Percentiles rank a stretch among this genome's conserved stretches.
Evolutionary conservation across 2,888 invertebrate genomes (phyloP).

Genomic region (Noctua janthina): DNA sequence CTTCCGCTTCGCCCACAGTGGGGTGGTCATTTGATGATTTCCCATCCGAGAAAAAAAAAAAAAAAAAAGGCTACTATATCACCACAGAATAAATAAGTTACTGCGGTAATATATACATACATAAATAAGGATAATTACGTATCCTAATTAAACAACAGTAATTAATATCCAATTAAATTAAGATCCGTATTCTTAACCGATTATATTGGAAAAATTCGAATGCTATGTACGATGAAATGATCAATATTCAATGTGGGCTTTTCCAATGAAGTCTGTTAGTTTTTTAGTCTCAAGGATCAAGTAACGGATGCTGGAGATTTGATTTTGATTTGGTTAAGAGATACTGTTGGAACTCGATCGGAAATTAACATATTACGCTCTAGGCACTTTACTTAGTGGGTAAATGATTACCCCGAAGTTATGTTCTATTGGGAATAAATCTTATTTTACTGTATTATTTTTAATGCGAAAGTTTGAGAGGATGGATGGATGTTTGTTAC

Average conservation of each 20-base stretch:
- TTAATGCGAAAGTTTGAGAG: too few species aligned
- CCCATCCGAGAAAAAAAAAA: too few species aligned
- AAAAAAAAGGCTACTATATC: not conserved
- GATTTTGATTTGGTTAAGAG: constrained; percentile 39
- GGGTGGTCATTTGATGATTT: too few species aligned
- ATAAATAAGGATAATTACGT: not conserved
- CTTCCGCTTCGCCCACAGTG: too few species aligned
- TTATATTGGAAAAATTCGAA: constrained; percentile 58
- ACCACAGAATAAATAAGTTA: constrained; percentile 2
- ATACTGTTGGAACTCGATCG: constrained; percentile 59
- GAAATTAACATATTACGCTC: constrained; percentile 16
- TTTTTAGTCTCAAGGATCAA: constrained; percentile 73
- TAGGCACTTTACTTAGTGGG: not conserved
- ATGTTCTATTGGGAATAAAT: not conserved
- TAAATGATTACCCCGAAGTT: not conserved
- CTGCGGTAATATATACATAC: not conserved
- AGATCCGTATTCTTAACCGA: constrained; percentile 60
- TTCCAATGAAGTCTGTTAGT: constrained; percentile 68
- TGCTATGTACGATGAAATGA: constrained; percentile 61
- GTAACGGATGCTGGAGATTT: constrained; percentile 70
- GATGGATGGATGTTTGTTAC: too few species aligned
- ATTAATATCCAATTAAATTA: constrained; percentile 46
- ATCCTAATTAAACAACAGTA: constrained; percentile 34
- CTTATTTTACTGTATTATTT: too few species aligned
- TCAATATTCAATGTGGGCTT: constrained; percentile 77